These are phyloP conservation scores for Eupithecia pulchellata DNA, from an alignment of 2,888 invertebrate species.

Conservation along the genomic window DNA sequence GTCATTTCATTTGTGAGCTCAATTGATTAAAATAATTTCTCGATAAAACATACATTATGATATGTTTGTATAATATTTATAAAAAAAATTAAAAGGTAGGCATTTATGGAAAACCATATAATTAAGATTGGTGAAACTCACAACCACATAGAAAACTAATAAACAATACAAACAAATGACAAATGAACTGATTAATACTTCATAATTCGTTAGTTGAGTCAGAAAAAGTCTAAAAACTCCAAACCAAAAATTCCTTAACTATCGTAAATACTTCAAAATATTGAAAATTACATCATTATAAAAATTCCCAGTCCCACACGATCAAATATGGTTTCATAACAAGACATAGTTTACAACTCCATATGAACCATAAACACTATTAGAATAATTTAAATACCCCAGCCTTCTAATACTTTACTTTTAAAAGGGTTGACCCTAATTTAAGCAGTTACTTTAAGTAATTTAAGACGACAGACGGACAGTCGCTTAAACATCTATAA, in stretches of 20 bases:
- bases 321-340: conserved; percentile 21
- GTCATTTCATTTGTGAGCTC: neutral
- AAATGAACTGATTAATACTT: neutral
- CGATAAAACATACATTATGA: neutral
- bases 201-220: no score
- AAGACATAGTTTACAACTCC: conserved; percentile 10
- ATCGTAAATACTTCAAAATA: neutral
- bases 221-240: neutral
- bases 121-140: no score
- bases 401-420: conserved; percentile 58
- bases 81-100: neutral
- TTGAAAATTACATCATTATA: conserved; percentile 13
- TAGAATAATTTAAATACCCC: conserved; percentile 59
- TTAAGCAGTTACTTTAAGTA: conserved; percentile 68
- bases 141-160: no score
- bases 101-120: no score
- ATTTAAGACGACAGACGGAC: conserved; percentile 20
- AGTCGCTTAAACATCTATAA: conserved; percentile 65
- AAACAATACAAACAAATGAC: neutral
- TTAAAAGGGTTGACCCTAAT: conserved; percentile 71
- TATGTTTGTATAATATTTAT: neutral
- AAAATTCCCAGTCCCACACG: neutral
- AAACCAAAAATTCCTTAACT: neutral
- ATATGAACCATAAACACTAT: conserved; percentile 31
- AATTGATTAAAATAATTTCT: no score